Evolutionary conservation across 2,888 invertebrate genomes (phyloP), one percentile per base, ranked within the genome.

Genomic region (Sisyra terminalis): DNA sequence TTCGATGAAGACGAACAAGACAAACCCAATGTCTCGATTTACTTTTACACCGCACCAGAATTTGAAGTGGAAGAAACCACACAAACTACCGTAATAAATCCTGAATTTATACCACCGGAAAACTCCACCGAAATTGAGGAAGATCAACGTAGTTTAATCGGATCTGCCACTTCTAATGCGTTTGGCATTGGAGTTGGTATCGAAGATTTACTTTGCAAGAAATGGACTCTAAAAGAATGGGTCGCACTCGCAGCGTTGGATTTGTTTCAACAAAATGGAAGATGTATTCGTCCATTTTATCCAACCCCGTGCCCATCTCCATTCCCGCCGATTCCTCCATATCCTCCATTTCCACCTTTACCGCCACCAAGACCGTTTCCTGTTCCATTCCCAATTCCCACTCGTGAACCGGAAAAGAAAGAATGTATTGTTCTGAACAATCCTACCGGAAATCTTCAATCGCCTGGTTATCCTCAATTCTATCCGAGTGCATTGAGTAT

Each of bases 381-480:
- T 24, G 5, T 24, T 24, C 11, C 14, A 6, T 13, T 32, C 32
- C 32, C 32, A 32, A 32, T 32, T 6, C 11, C 14, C 32, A 24
- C 32, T 13, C 14, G 32, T 32, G 32, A 32, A 32, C 37, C 37
- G n/a, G 18, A 15, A 16, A 10, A 17, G 11, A 35, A 32, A 7
- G 53, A 54, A 40, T 65, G 65, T 50, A 48, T 57, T 18, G 53
- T 57, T 24, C 47, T 65, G 15, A 49, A 51, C 44, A 52, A 51
- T 10, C 35, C 47, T 9, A 53, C 55, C 45, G 69, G 67, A n/a
- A 55, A 55, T 36, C 53, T 69, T 29, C 56, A 56, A 31, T 65
- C 64, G 42, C 64, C 65, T 2, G 57, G 58, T 31, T 67, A 66
- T 55, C 68, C 68, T 2, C 54, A 53, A 43, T 55, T 51, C 45